Base-by-base conservation (phyloP, 1,140 invertebrate species). In the Drosophila oshimai region DNA sequence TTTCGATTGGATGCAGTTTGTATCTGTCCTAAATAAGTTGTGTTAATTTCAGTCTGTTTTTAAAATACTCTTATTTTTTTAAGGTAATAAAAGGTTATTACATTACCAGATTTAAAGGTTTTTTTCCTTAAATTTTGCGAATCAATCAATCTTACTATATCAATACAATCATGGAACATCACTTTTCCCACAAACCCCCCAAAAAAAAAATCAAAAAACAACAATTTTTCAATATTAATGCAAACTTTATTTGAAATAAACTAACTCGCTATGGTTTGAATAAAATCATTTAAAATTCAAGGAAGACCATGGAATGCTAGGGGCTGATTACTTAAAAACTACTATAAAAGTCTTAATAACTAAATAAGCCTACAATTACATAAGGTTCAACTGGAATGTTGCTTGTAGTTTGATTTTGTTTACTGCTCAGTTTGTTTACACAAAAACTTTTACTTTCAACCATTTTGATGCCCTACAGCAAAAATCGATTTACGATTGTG, bases 281-380 rank as follows among this genome's bases (percentile, higher is more conserved):
- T 51, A 73, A 80, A 86, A 72, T 80, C 80, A 80, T 87, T 86
- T 80, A 36, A 80, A 80, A 81, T 77, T 87, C 46, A 87, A 87
- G 81, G 81, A 87, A 87, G 81, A 87, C 81, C 73, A 77, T 87
- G 81, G 76, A 87, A 87, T 62, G 71, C 71, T 79, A 47, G 33
- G 41, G 46, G 29, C 53, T 46, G 50, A 61, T 72, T 34, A 51
- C 34, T 62, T 29, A 37, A 6, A 34, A 53, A 51, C 42, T 31
- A 71, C 70, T 72, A 69, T 17, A 61, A 51, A 44, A 71, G 58
- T 20, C 31, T 55, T 78, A 68, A 22, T 22, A 42, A 28, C 49
- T 62, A 44, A 37, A 29, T 69, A 65, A 42, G 39, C 33, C 69
- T 71, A 62, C n/a, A 72, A 22, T 72, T 71, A 65, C 46, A 61